Evolutionary conservation across 2,113 vertebrate genomes (phyloP), one percentile per base, ranked within the genome.

Genomic region (Pica pica): DNA sequence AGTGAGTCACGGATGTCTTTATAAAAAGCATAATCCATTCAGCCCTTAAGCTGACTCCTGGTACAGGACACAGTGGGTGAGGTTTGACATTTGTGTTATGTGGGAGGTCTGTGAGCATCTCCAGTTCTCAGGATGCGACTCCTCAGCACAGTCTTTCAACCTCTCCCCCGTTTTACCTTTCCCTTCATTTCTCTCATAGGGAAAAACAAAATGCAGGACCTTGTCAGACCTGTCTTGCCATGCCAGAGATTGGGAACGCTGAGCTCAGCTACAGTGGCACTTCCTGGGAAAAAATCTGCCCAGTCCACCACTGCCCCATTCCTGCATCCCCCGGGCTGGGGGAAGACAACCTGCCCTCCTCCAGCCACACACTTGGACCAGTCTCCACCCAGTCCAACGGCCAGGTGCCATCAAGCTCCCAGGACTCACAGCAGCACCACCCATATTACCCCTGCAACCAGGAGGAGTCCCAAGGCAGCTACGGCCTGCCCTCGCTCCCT

Each of bases 241-340:
- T 96, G 90, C 95, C 92, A 37, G 95, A 97, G 60, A 95, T 95
- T 0, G 94, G 83, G 21, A 91, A 96, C 28, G 46, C 97, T 0
- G 98, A 98, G 83, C 94, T 96, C 52, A 97, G 97, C 83, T 97
- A 97, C 87, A 94, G 89, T 6, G 91, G 90, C 69, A 53, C 76
- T 57, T 91, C 94, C 68, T 97, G 97, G 82, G 98, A 98, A 63
- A 95, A 89, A 39, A 98, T 97, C 93, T 97, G 97, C 57, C 97
- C 98, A 1, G 97, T 98, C 71, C 98, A 98, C 77, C 98, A 97
- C 89, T 98, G 97, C 84, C 97, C 97, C 12, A 47, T 97, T 22
- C 96, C 97, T n/a, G 94, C 97, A 49, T 97, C 98, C 33, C 95
- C 97, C 17, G 77, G 69, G 33, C 89, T 81, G 46, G 89, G 74